Percentiles rank a stretch among this genome's conserved stretches.
Conservation (phyloP, 2,113 vertebrate species). For the Onychostoma macrolepis region DNA sequence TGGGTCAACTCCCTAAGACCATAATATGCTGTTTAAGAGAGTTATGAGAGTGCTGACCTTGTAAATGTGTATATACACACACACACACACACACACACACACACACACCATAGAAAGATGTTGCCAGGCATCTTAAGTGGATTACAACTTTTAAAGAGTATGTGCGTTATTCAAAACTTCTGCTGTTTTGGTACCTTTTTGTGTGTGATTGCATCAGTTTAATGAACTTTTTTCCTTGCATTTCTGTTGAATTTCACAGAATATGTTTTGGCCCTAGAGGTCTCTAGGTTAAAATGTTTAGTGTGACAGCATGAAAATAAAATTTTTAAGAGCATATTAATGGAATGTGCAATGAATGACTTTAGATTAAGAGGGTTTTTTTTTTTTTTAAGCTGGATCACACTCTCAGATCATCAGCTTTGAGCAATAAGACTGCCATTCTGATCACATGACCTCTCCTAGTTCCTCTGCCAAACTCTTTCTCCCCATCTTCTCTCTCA, state of each 20-base stretch:
- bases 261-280: not conserved
- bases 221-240: not conserved
- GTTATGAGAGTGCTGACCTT: constrained; percentile 14
- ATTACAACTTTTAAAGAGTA: constrained; percentile 82
- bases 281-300: not conserved
- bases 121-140: constrained; percentile 71
- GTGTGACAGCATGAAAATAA: not conserved
- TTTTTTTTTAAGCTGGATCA: not conserved
- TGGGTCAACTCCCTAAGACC: not conserved
- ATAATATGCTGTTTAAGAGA: not conserved
- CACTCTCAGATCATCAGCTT: not conserved
- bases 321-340: not conserved
- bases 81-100: not conserved
- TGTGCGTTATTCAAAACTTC: constrained; percentile 61
- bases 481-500: constrained; percentile 56
- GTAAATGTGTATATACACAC: constrained; percentile 31
- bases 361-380: not conserved
- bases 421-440: not conserved
- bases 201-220: not conserved
- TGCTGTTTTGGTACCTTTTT: constrained; percentile 73
- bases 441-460: constrained; percentile 13
- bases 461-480: constrained; percentile 29
- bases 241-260: not conserved
- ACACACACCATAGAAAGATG: not conserved
- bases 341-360: not conserved